These are phyloP conservation scores for Stenotaenia linearis DNA, from an alignment of 2,888 invertebrate genomes.

Conservation along the genomic window DNA sequence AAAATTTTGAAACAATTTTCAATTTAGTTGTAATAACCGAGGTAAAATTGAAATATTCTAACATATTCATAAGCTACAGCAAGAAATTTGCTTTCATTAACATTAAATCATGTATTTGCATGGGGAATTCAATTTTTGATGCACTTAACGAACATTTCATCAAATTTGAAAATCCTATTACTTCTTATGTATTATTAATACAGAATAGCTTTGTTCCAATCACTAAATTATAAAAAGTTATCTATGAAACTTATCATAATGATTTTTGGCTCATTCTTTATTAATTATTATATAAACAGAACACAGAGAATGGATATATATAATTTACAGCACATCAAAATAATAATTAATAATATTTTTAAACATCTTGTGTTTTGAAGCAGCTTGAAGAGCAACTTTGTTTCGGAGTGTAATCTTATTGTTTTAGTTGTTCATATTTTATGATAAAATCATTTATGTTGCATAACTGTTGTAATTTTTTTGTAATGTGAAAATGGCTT, in stretches of 20 bases:
- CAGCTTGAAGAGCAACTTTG: neutral
- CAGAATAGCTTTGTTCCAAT: neutral
- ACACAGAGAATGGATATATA: neutral
- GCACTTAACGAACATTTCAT: neutral
- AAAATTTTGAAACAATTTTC: neutral
- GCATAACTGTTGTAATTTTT: neutral
- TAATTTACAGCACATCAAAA: neutral
- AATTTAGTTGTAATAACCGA: neutral
- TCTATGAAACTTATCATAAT: no score
- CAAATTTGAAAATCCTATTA: neutral
- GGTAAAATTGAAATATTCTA: neutral
- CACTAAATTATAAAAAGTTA: neutral
- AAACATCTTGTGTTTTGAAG: neutral
- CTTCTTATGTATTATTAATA: neutral
- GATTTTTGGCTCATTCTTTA: neutral
- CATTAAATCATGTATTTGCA: neutral
- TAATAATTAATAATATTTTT: neutral
- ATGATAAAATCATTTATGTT: neutral
- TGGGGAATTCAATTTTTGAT: neutral
- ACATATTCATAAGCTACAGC: neutral
- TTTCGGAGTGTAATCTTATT: neutral
- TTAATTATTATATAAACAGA: neutral
- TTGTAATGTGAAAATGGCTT: neutral
- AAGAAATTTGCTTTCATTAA: neutral
- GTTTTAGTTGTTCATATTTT: neutral